A percentile compares a stretch with the other conserved stretches of the same genome.
phyloP scores from a whole-genome alignment of 1,140 invertebrate genomes.

The Diorhabda elongata region DNA sequence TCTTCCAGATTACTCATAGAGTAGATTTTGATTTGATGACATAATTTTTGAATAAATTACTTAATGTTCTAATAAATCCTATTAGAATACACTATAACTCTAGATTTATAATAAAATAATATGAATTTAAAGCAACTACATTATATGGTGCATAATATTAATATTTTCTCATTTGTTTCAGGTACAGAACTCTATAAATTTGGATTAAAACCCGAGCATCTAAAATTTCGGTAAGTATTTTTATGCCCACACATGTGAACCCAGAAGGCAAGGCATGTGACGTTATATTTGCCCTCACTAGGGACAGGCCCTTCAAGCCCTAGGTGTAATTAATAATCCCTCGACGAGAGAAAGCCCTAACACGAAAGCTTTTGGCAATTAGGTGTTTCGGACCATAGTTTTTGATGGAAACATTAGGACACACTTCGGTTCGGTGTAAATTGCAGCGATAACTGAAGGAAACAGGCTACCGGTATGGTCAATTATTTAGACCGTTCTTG shows the following conservation, averaged over 20 bases:
- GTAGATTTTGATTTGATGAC: too few relatives aligned
- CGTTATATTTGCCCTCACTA: slow-evolving; percentile 11
- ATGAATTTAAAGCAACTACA: too few relatives aligned
- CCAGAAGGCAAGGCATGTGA: slow-evolving; percentile 13
- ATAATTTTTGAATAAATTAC: too few relatives aligned
- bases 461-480: slow-evolving; percentile 19
- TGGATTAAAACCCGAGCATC: background rate
- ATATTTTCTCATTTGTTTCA: background rate
- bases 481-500: slow-evolving; percentile 20
- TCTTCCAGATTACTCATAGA: too few relatives aligned
- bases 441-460: slow-evolving; percentile 20
- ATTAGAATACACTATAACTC: too few relatives aligned
- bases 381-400: slow-evolving; percentile 36
- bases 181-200: slow-evolving; percentile 1
- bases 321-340: slow-evolving; percentile 37
- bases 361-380: slow-evolving; percentile 44
- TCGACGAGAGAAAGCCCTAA: slow-evolving; percentile 26
- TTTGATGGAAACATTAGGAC: slow-evolving; percentile 38
- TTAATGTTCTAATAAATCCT: too few relatives aligned
- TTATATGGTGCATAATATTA: background rate
- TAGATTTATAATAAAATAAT: too few relatives aligned
- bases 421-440: slow-evolving; percentile 19
- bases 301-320: slow-evolving; percentile 9
- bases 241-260: slow-evolving; percentile 12
- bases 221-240: slow-evolving; percentile 16